Conservation (phyloP, 2,888 invertebrate genomes). For the Melangyna quadrimaculata region DNA sequence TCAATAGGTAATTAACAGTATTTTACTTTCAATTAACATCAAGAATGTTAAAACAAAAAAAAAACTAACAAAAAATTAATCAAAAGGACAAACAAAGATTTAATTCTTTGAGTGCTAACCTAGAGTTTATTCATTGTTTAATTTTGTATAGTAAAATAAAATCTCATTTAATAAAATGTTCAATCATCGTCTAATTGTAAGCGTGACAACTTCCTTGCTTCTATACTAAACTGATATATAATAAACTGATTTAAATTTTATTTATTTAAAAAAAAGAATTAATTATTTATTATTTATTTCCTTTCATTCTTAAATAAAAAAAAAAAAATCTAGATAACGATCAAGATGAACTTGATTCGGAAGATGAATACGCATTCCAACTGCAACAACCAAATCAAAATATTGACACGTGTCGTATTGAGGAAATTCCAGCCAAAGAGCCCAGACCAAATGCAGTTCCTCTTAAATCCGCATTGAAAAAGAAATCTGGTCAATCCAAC, state of each 20-base stretch:
- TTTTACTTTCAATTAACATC: too few relatives aligned
- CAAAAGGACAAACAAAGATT: too few relatives aligned
- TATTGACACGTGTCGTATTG: constrained; percentile 91
- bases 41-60: too few relatives aligned
- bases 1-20: too few relatives aligned
- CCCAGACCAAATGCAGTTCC: constrained; percentile 95
- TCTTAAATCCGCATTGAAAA: constrained; percentile 95
- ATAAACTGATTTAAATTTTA: neutral
- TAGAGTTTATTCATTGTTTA: neutral
- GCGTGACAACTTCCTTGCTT: neutral
- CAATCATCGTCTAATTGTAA: neutral
- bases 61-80: too few relatives aligned
- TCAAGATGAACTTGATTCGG: constrained; percentile 86
- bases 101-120: neutral
- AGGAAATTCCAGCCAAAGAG: constrained; percentile 96
- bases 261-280: neutral
- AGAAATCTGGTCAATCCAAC: constrained; percentile 83
- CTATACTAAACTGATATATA: neutral
- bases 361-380: constrained; percentile 84
- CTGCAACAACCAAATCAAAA: constrained; percentile 85
- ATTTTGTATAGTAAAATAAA: neutral
- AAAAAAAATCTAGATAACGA: constrained; percentile 81
- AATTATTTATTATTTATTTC: neutral
- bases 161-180: neutral
- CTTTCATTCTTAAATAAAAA: neutral